These are phyloP conservation scores for Anabas testudineus DNA, from an alignment of 2,797 vertebrate species.

Conservation along the genomic window DNA sequence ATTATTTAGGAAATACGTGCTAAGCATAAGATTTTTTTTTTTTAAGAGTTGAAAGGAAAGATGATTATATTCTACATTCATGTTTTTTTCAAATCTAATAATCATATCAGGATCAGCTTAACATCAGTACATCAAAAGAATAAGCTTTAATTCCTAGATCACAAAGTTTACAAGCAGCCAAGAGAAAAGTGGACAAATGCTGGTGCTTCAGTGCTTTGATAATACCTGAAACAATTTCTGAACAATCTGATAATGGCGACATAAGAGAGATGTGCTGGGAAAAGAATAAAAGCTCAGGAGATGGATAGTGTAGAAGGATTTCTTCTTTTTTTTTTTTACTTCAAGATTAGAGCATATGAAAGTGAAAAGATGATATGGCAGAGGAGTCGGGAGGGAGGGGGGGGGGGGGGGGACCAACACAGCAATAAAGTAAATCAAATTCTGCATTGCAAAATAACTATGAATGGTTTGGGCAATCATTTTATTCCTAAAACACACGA, in stretches of 20 bases:
- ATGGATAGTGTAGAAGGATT: conserved; percentile 6
- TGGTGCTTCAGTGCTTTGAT: conserved; percentile 26
- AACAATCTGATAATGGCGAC: conserved; percentile 39
- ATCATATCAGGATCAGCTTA: not conserved
- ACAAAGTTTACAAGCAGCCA: conserved; percentile 27
- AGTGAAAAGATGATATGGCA: conserved; percentile 3
- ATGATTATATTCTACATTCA: not conserved
- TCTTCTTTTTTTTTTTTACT: not conserved
- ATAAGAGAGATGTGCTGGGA: conserved; percentile 6
- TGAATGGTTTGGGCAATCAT: not conserved
- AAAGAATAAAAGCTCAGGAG: conserved; percentile 16
- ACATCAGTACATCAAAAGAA: not conserved
- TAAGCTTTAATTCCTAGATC: conserved; percentile 21
- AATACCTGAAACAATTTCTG: conserved; percentile 37
- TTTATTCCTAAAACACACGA: conserved; percentile 1
- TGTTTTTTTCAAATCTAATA: not conserved
- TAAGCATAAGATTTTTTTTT: not conserved
- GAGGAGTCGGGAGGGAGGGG: not conserved
- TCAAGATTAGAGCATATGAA: conserved; percentile 2
- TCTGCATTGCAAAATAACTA: not conserved
- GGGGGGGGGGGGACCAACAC: not conserved
- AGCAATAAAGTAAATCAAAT: not conserved
- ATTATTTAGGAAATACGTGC: not conserved
- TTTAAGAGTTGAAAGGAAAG: not conserved
- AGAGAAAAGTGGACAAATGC: conserved; percentile 22